These are phyloP conservation scores for Micrastur ruficollis DNA, from an alignment of 2,797 vertebrate genomes.

Conservation along the genomic window DNA sequence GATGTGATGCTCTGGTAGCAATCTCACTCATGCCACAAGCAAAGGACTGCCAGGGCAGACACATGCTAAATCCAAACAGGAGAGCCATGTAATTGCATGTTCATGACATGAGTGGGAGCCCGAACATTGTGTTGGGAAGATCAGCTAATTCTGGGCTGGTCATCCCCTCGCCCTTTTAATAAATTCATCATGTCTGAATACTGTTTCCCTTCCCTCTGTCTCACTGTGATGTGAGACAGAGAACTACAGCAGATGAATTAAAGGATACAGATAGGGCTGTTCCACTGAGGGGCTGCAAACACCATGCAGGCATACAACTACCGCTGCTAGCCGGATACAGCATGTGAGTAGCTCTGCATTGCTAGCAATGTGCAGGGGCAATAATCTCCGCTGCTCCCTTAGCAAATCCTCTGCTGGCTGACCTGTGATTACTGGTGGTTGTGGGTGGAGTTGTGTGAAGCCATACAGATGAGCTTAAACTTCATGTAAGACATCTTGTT, in stretches of 20 bases:
- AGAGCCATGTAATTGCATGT: neutral
- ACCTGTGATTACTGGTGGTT: neutral
- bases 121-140: neutral
- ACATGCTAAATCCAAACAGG: neutral
- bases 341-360: neutral
- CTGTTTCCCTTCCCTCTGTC: neutral
- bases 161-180: neutral
- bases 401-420: neutral
- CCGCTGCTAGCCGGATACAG: neutral
- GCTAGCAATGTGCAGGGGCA: neutral
- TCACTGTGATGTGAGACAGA: neutral
- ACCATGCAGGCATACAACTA: accelerated
- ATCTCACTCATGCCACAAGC: neutral
- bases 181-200: neutral
- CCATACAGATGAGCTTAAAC: neutral
- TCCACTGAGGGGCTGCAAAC: neutral
- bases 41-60: neutral
- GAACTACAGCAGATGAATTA: neutral
- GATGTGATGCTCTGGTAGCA: neutral
- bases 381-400: neutral
- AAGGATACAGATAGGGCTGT: neutral
- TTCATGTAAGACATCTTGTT: neutral
- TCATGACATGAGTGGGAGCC: neutral
- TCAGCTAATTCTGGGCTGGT: neutral
- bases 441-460: neutral